phyloP scores from a whole-genome alignment of 2,113 vertebrate genomes.

The Opisthocomus hoazin region DNA sequence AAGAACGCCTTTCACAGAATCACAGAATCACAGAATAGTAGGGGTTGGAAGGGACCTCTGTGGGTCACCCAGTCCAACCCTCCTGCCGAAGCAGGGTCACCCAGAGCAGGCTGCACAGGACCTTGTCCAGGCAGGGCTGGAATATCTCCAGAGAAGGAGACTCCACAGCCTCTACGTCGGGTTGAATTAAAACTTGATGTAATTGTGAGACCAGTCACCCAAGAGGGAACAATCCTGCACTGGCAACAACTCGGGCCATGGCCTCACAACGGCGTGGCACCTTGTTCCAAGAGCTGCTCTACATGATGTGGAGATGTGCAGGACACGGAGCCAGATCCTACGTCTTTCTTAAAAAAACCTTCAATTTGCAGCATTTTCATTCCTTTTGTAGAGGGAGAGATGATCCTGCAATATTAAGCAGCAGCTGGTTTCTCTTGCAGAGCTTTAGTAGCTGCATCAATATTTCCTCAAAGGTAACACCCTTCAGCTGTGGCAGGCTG shows the following conservation, averaged over 20 bases:
- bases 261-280: background rate
- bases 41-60: no score
- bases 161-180: background rate
- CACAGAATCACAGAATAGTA: no score
- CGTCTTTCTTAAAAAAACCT: background rate
- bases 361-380: background rate
- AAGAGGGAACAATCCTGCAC: background rate
- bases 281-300: background rate
- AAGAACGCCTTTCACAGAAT: background rate
- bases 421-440: background rate
- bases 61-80: no score
- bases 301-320: background rate
- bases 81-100: no score
- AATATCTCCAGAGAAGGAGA: no score
- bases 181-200: background rate
- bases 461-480: conserved; percentile 16
- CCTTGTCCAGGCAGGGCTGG: no score
- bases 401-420: background rate
- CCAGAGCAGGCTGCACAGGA: no score
- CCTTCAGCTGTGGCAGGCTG: background rate
- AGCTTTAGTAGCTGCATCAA: background rate
- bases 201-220: background rate
- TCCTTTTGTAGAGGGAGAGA: background rate
- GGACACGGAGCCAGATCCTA: background rate
- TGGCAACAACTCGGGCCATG: background rate